Evolutionary conservation across 2,888 invertebrate genomes (phyloP).

Genomic region (Agonum fuliginosum): DNA sequence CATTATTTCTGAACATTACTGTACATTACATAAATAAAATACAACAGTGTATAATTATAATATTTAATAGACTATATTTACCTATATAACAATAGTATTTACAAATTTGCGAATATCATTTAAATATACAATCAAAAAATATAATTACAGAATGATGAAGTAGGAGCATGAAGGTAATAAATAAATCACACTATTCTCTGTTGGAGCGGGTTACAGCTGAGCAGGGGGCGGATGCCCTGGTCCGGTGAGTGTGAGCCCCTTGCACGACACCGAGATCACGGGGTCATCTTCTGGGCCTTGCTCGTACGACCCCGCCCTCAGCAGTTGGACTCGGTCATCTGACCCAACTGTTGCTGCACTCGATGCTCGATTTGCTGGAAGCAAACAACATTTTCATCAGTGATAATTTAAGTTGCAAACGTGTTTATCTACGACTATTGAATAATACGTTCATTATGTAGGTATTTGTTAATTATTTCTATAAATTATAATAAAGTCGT

Average conservation of each 20-base stretch:
- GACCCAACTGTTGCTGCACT: slow-evolving; percentile 72
- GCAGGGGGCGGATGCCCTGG: slow-evolving; percentile 55
- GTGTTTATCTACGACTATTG: too few relatives aligned
- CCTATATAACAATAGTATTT: slow-evolving; percentile 60
- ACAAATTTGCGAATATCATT: slow-evolving; percentile 57
- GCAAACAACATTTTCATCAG: slow-evolving; percentile 61
- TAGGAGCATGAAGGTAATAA: slow-evolving; percentile 51
- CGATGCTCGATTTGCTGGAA: slow-evolving; percentile 73
- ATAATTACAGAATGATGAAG: slow-evolving; percentile 57
- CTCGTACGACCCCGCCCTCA: slow-evolving; percentile 62
- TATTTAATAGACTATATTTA: slow-evolving; percentile 60
- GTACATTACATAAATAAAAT: neutral
- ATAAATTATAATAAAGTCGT: too few relatives aligned
- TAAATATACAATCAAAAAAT: slow-evolving; percentile 60
- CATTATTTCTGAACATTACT: too few relatives aligned
- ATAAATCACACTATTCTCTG: slow-evolving; percentile 55
- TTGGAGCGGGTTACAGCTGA: slow-evolving; percentile 55
- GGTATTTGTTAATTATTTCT: too few relatives aligned
- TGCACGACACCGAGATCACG: slow-evolving; percentile 49
- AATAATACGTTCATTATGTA: too few relatives aligned
- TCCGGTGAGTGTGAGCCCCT: slow-evolving; percentile 44
- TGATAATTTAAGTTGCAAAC: slow-evolving; percentile 41
- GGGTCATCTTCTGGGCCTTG: slow-evolving; percentile 57
- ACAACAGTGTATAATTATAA: slow-evolving; percentile 20
- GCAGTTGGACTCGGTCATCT: slow-evolving; percentile 71